Base-by-base conservation (phyloP, 2,113 vertebrate genomes). In the Callionymus lyra region DNA sequence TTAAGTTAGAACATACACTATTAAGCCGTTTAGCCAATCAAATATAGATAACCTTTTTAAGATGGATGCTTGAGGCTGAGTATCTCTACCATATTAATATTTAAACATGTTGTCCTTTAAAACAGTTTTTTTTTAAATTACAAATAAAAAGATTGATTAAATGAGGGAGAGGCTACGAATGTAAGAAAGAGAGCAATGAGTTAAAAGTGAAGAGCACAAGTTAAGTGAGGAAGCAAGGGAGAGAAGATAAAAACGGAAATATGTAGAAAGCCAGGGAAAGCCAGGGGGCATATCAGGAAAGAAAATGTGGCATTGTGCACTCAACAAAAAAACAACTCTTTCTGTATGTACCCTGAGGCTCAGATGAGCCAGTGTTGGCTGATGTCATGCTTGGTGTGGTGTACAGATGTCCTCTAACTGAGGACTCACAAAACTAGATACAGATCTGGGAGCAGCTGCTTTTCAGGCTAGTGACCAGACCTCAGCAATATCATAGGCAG, bases 371-470 rank as follows among this genome's bases (percentile, higher is more conserved):
- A 56, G 50, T 19, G 68, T 37, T 32, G 36, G 46, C 65, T 54
- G 71, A 60, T 70, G 68, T 43, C 49, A 56, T 51, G 44, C 53
- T 45, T 37, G 60, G 47, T 40, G 50, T 38, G 47, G 51, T 21
- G 52, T 60, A 50, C 78, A 81, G 70, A 81, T 73, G 76, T 82
- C 74, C 62, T 59, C 49, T 58, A 17, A 42, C 44, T 52, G 38
- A 59, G 31, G 50, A 59, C 50, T 6, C 1, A 14, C 35, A 43
- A 11, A 56, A 50, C 42, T 38, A 41, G 44, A 59, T 65, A 62
- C 53, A 65, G 71, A 63, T 66, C 47, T 47, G 47, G 62, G 56
- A 64, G 66, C 68, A 63, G 66, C 65, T 66, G 64, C 39, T 57
- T 59, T 42, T 59, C 34, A 52, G 34, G n/a, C 53, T 16, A 49